Evolutionary conservation across 2,797 vertebrate genomes (phyloP).

Genomic region (Lateolabrax maculatus): DNA sequence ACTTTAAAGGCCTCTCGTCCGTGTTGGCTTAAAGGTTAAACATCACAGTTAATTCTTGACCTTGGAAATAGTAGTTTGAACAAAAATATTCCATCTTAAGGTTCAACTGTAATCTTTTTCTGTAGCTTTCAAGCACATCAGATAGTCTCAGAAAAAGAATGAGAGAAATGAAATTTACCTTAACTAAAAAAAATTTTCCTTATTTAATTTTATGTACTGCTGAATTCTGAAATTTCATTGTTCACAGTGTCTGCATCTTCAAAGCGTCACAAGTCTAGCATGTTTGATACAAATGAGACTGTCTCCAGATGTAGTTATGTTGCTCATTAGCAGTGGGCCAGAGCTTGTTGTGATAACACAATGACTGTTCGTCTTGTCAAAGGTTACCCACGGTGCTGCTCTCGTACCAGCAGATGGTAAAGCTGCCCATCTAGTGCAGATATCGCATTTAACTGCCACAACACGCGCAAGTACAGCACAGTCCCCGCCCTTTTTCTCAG

Average conservation of each 20-base stretch:
- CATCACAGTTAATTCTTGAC: not conserved
- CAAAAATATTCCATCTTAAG: not conserved
- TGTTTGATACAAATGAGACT: not conserved
- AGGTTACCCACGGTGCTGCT: slow-evolving; percentile 25
- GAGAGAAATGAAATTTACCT: not conserved
- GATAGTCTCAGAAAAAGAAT: not conserved
- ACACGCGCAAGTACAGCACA: slow-evolving; percentile 19
- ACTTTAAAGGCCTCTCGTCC: not conserved
- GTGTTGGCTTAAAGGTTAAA: not conserved
- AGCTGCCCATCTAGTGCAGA: slow-evolving; percentile 23
- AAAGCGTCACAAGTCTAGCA: slow-evolving; percentile 1
- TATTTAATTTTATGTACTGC: not conserved
- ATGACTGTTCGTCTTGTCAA: slow-evolving; percentile 33
- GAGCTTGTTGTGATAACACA: slow-evolving; percentile 27
- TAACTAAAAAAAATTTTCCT: not conserved
- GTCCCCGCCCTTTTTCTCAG: slow-evolving; percentile 20
- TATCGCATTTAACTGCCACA: slow-evolving; percentile 35
- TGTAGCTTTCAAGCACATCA: not conserved
- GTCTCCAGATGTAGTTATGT: not conserved
- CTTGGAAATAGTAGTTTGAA: not conserved
- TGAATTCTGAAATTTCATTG: not conserved
- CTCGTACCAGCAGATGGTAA: slow-evolving; percentile 50
- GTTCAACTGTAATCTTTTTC: not conserved
- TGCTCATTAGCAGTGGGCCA: slow-evolving; percentile 20
- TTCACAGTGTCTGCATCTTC: not conserved